Base-by-base conservation (phyloP, 2,113 vertebrate species). In the Leptobrachium leishanense region DNA sequence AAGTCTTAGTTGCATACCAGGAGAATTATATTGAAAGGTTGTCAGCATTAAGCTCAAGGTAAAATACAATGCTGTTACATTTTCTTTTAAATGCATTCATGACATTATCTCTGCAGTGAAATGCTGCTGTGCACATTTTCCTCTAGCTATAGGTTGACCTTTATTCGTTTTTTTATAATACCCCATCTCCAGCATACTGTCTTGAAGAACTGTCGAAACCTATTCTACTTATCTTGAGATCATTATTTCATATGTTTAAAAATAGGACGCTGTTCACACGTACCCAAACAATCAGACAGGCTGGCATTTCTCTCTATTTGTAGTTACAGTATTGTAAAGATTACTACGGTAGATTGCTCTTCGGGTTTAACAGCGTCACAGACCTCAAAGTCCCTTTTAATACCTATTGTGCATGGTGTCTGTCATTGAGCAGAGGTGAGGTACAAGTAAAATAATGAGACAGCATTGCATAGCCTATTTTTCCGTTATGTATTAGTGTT, bases 71-170 rank as follows among this genome's bases (percentile, higher is more conserved):
- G 43, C 46, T 70, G 76, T 70, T 77, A 63, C 41, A 50, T 70
- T 77, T 31, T 68, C 68, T 57, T 59, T 76, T 39, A 76, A 62
- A 70, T 70, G 75, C 55, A 53, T 77, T 77, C 43, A 42, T 70
- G 54, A 13, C 43, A 50, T 44, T 77, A 69, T 77, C 41, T 62
- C 55, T 77, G 67, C 13, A 55, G 42, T 59, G 68, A 69, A 46
- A 70, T 69, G 57, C 55, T 77, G 76, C 10, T 54, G 67, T 31
- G 43, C 20, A 63, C 12, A 31, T 57, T 62, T 42, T 63, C 76
- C 76, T 53, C 54, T 59, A 77, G 76, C 76, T 77, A 70, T 62
- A 63, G 0, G 31, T 42, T 77, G 76, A 77, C 67, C 67, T 70
- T 77, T 77, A 63, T 70, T 70, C 55, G 20, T 31, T 31, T 43